Conservation (phyloP, 1,140 invertebrate species). For the Lerema accius region DNA sequence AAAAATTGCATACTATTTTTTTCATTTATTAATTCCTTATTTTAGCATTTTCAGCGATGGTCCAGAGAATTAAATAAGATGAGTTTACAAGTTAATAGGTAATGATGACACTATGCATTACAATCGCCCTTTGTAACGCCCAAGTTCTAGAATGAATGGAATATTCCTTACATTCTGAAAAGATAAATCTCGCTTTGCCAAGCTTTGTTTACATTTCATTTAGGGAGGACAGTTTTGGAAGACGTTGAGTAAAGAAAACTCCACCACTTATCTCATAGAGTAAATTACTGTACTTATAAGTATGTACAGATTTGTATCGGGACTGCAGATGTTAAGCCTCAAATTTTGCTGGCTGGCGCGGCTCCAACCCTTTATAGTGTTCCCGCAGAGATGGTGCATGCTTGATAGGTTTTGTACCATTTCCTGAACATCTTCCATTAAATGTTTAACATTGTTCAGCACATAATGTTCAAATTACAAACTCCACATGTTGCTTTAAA, state of each 20-base stretch:
- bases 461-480: not conserved
- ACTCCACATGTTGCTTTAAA: not conserved
- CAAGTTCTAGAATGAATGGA: too few species aligned
- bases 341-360: constrained; percentile 19
- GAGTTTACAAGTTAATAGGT: too few species aligned
- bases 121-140: too few species aligned
- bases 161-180: too few species aligned
- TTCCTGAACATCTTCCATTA: constrained; percentile 9
- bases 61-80: too few species aligned
- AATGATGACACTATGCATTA: too few species aligned
- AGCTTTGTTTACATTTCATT: too few species aligned
- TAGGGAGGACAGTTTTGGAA: not conserved
- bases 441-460: not conserved
- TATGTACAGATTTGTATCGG: constrained; percentile 12
- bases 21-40: too few species aligned
- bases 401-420: constrained; percentile 15
- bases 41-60: too few species aligned
- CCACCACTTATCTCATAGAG: not conserved
- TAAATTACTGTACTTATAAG: not conserved
- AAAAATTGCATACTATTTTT: too few species aligned
- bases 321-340: constrained; percentile 25
- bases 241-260: not conserved
- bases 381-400: constrained; percentile 12
- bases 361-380: constrained; percentile 16
- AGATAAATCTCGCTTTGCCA: too few species aligned